phyloP scores from a whole-genome alignment of 2,888 invertebrate species.

The Platycheirus albimanus region DNA sequence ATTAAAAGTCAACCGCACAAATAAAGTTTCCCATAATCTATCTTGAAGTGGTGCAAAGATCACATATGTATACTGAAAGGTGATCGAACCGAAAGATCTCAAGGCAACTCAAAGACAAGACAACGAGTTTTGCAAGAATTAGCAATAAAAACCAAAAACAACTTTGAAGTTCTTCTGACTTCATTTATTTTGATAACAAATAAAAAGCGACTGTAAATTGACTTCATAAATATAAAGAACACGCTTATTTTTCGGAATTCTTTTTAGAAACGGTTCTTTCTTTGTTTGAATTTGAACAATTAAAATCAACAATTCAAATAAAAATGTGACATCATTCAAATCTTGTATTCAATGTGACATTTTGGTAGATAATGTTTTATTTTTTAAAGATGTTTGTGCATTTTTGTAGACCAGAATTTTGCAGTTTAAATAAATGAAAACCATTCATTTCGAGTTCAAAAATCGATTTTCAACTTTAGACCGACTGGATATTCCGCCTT shows the following conservation, averaged over 20 bases:
- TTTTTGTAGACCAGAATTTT: too few species aligned
- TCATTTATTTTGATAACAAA: slow-evolving; percentile 3
- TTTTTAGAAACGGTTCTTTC: neutral
- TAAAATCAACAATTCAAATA: neutral
- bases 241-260: neutral
- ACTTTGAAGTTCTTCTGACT: neutral
- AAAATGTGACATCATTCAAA: slow-evolving; percentile 40
- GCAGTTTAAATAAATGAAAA: too few species aligned
- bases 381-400: too few species aligned
- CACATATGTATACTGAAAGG: slow-evolving; percentile 2
- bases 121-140: slow-evolving; percentile 27
- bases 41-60: neutral
- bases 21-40: too few species aligned
- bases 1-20: too few species aligned
- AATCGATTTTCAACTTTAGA: too few species aligned
- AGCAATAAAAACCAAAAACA: slow-evolving; percentile 15
- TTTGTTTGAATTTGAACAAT: neutral
- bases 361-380: too few species aligned
- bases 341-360: neutral
- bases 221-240: neutral
- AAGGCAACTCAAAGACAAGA: slow-evolving; percentile 26
- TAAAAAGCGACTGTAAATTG: slow-evolving; percentile 6
- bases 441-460: too few species aligned
- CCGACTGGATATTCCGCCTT: too few species aligned
- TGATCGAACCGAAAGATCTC: slow-evolving; percentile 50